Percentiles rank a stretch among this genome's conserved stretches.
phyloP scores from a whole-genome alignment of 2,797 vertebrate species.

The Centropyge bicolor region DNA sequence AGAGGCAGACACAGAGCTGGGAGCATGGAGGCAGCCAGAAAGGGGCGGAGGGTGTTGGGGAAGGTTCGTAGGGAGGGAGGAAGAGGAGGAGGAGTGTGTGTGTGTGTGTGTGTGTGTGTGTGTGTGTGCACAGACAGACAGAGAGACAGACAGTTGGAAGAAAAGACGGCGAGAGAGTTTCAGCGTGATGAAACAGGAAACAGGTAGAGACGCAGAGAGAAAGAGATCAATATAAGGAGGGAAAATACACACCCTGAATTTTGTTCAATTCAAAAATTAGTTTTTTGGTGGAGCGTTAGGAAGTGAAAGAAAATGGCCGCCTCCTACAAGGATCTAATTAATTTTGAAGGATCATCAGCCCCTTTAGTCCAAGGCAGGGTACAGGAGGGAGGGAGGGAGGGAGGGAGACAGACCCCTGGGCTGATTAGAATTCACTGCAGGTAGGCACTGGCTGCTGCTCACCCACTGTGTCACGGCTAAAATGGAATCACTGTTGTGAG shows the following conservation, averaged over 20 bases:
- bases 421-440: constrained; percentile 99
- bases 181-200: constrained; percentile 78
- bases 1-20: constrained; percentile 91
- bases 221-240: constrained; percentile 54
- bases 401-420: constrained; percentile 91
- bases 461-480: constrained; percentile 96
- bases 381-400: constrained; percentile 83
- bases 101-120: neutral
- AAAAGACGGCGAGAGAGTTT: constrained; percentile 71
- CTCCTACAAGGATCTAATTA: constrained; percentile 95
- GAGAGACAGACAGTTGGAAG: constrained; percentile 70
- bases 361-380: constrained; percentile 96
- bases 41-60: constrained; percentile 66
- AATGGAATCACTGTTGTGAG: constrained; percentile 90
- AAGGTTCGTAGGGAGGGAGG: constrained; percentile 50
- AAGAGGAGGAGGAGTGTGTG: constrained; percentile 2
- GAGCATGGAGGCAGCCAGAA: constrained; percentile 75
- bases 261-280: constrained; percentile 59
- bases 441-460: constrained; percentile 98
- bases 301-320: constrained; percentile 84
- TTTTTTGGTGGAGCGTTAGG: constrained; percentile 70
- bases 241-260: constrained; percentile 57
- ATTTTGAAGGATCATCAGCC: constrained; percentile 99
- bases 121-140: constrained; percentile 53
- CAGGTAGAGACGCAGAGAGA: constrained; percentile 68